Percentiles rank a stretch among this genome's conserved stretches.
phyloP scores from a whole-genome alignment of 2,113 vertebrate species.

The Crypturellus undulatus region DNA sequence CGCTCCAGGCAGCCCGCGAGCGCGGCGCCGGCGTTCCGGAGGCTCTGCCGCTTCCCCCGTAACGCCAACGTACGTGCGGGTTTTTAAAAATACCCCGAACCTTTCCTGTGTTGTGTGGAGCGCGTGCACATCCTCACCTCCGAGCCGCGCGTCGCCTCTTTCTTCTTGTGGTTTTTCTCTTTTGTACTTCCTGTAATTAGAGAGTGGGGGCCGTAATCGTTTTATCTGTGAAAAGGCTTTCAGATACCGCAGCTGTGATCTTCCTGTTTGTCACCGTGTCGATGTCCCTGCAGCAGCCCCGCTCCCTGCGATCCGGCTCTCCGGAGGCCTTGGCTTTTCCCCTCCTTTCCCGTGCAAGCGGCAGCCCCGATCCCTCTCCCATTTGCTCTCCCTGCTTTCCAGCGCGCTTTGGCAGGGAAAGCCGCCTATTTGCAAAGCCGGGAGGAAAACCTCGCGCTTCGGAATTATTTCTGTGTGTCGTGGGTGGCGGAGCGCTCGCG shows the following conservation, averaged over 20 bases:
- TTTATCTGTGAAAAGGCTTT: neutral
- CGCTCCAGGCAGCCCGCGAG: no score
- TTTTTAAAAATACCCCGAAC: neutral
- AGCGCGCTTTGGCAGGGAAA: neutral
- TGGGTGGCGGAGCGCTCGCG: neutral
- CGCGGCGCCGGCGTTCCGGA: neutral
- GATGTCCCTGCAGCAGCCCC: accelerated
- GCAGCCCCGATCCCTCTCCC: neutral
- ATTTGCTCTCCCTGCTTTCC: no score
- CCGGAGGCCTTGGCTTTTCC: accelerated
- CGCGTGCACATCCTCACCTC: neutral
- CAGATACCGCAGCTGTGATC: neutral
- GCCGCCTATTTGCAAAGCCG: neutral
- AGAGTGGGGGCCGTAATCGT: neutral
- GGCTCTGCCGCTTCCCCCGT: no score
- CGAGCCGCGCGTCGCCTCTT: neutral
- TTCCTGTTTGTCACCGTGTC: slow-evolving; percentile 48
- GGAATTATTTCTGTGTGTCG: neutral
- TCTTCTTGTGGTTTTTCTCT: slow-evolving; percentile 45
- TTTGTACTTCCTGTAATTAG: slow-evolving; percentile 17
- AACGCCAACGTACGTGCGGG: neutral
- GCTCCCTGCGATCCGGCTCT: no score
- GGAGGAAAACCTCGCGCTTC: neutral
- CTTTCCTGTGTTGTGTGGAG: neutral
- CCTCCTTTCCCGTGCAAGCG: no score